Conservation (phyloP, 1,140 invertebrate genomes). For the Diorhabda elongata region DNA sequence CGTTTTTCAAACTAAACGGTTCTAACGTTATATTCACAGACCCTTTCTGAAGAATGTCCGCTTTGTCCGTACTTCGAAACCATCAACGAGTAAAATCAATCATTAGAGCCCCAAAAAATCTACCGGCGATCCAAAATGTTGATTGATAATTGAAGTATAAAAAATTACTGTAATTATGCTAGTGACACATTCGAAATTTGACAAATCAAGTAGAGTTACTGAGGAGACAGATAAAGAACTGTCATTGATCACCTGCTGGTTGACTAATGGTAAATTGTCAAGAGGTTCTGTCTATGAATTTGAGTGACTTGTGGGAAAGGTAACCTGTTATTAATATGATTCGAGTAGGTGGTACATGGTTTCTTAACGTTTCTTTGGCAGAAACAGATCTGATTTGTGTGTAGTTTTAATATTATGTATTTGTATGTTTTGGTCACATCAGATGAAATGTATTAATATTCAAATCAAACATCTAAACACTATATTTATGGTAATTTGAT, state of each 20-base stretch:
- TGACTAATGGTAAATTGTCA: conserved; percentile 22
- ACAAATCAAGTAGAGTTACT: conserved; percentile 20
- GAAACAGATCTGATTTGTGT: not conserved
- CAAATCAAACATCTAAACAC: too few relatives aligned
- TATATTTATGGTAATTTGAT: too few relatives aligned
- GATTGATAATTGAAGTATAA: conserved; percentile 22
- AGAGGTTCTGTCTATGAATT: conserved; percentile 16
- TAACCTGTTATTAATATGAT: conserved; percentile 18
- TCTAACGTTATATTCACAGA: too few relatives aligned
- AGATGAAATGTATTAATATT: not conserved
- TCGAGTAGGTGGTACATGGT: conserved; percentile 8
- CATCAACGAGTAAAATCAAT: not conserved
- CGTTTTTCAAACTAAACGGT: too few relatives aligned
- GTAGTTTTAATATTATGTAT: not conserved
- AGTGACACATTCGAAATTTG: conserved; percentile 22
- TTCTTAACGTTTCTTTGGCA: not conserved
- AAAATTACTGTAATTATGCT: conserved; percentile 22
- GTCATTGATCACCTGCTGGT: conserved; percentile 21
- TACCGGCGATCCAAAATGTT: not conserved
- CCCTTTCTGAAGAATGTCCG: not conserved
- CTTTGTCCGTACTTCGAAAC: not conserved
- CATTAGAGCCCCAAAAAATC: not conserved
- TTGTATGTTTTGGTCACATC: not conserved
- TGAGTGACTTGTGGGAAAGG: conserved; percentile 24
- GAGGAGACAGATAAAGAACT: conserved; percentile 23